These are phyloP conservation scores for Coptodon bakossiorum DNA, from an alignment of 2,113 vertebrate species.

Conservation along the genomic window DNA sequence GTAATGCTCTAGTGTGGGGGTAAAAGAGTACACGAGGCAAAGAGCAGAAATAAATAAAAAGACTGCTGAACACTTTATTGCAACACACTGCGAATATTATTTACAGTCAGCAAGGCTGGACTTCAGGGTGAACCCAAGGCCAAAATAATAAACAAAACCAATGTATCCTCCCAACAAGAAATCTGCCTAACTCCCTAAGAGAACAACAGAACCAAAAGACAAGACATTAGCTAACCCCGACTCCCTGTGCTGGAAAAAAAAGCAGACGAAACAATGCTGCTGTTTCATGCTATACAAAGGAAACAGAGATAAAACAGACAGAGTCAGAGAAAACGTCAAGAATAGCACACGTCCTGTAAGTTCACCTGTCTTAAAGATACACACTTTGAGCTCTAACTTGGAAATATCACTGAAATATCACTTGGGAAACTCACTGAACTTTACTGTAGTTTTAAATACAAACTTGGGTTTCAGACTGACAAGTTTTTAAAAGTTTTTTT, in stretches of 20 bases:
- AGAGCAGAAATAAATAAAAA: not conserved
- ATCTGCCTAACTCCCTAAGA: not conserved
- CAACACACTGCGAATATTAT: not conserved
- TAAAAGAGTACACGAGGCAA: not conserved
- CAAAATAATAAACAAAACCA: not conserved
- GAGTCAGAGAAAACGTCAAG: not conserved
- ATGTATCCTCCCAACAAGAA: not conserved
- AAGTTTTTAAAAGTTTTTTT: not conserved
- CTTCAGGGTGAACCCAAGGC: not conserved
- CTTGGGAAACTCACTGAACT: rapidly evolving
- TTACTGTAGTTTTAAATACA: not conserved
- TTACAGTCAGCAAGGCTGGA: not conserved
- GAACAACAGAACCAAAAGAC: not conserved
- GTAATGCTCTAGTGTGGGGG: not conserved
- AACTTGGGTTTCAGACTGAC: not conserved
- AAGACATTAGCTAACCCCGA: not conserved
- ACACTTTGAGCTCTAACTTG: not conserved
- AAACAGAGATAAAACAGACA: not conserved
- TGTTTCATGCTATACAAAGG: not conserved
- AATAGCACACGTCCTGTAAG: not conserved
- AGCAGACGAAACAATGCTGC: not conserved
- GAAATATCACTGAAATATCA: not conserved
- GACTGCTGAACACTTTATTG: not conserved
- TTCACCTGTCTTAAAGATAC: not conserved
- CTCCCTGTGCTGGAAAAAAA: not conserved